Base-by-base conservation (phyloP, 1,140 invertebrate genomes). In the Gonioctena quinquepunctata region DNA sequence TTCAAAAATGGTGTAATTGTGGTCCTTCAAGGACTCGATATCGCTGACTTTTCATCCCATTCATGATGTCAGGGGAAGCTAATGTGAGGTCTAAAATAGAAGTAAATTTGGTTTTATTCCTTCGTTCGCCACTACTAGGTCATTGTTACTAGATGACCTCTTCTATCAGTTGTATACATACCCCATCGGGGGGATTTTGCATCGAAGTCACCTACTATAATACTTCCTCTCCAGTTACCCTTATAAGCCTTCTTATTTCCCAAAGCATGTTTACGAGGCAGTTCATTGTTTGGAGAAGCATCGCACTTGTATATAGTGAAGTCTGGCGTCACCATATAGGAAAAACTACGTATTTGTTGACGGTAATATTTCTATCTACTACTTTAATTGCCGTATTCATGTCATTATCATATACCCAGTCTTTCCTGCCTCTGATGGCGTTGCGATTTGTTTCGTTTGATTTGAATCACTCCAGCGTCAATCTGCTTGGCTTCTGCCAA, bases 131-230 rank as follows among this genome's bases (percentile, higher is more conserved):
- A 64, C 23, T 13, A 60, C 26, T 22, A 67, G 22, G 22, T 70
- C 25, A 18, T 59, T 49, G 22, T 33, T n/a, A 70, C n/a, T 25
- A 67, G 3, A 4, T 59, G 3, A 1, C 63, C 64, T 27, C 69
- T 70, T 22, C 56, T 28, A 26, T 59, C 56, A n/a, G 25, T 49
- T 13, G 7, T 2, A 11, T 42, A 21, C 49, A 56, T 54, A 5
- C 69, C 69, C 69, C 69, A 70, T 60, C 50, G 50, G 6, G 50
- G 48, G 8, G 61, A 66, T 57, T 70, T 70, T 7, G 19, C 23
- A 16, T 66, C 57, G 7, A 66, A 65, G 52, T 66, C 62, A 1
- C 49, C 61, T 16, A 11, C 67, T 56, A 56, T 56, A 19, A 56
- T 56, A 21, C 16, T 23, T 22, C 21, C 21, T 4, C 16, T 2